These are phyloP conservation scores for Eudyptes chrysolophus DNA, from an alignment of 2,113 vertebrate species.

Conservation along the genomic window DNA sequence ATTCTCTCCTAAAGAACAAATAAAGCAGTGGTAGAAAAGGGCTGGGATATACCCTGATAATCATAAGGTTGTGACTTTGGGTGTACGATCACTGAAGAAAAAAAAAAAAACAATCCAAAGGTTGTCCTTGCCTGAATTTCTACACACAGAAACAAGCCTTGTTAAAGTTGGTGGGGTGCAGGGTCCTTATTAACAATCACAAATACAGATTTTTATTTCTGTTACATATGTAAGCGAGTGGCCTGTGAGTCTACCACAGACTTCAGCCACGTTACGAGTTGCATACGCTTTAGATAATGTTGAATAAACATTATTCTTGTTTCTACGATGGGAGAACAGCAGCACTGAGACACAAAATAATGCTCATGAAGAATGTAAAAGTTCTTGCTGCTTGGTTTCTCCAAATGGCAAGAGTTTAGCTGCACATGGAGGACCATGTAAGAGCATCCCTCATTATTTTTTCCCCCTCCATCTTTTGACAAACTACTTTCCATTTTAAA, in stretches of 20 bases:
- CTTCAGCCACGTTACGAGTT: neutral
- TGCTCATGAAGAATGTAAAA: neutral
- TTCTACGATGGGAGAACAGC: neutral
- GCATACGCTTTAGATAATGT: neutral
- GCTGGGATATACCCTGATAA: neutral
- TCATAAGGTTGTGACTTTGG: neutral
- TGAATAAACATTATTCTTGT: neutral
- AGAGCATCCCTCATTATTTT: neutral
- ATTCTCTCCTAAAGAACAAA: neutral
- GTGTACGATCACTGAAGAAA: neutral
- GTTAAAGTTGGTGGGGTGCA: neutral
- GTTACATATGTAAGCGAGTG: neutral
- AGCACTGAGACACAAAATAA: neutral
- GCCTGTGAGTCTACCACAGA: rapidly evolving
- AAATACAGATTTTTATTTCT: neutral
- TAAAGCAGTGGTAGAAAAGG: neutral
- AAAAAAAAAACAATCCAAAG: neutral
- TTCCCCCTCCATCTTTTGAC: neutral
- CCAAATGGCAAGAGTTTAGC: neutral
- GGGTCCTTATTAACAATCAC: neutral
- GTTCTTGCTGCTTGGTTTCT: neutral
- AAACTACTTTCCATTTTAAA: neutral
- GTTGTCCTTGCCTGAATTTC: neutral
- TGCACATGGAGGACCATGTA: rapidly evolving
- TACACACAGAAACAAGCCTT: neutral